Evolutionary conservation across 1,140 invertebrate genomes (phyloP).

Genomic region (Nomia melanderi): DNA sequence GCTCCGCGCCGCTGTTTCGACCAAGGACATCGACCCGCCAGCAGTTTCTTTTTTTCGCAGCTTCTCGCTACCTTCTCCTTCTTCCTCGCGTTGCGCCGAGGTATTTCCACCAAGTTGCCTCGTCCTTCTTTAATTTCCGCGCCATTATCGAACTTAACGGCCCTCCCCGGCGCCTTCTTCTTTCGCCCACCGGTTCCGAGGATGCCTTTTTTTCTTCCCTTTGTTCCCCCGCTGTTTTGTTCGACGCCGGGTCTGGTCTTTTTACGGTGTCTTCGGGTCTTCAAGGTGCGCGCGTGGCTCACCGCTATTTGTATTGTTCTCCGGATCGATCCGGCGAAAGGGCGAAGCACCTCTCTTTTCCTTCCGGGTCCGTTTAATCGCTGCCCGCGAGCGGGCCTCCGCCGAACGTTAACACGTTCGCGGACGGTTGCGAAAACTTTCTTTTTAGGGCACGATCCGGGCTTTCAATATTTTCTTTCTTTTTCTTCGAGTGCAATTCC

Average conservation of each 20-base stretch:
- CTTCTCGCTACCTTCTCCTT: neutral
- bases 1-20: conserved; percentile 44
- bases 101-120: neutral
- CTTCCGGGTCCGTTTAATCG: neutral
- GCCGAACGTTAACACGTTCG: neutral
- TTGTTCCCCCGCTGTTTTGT: too few relatives aligned
- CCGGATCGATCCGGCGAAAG: neutral
- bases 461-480: neutral
- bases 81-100: neutral
- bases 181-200: too few relatives aligned
- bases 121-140: conserved; percentile 23
- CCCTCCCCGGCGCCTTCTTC: neutral
- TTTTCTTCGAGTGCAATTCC: too few relatives aligned
- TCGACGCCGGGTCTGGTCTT: neutral
- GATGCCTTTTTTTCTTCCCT: neutral
- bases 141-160: neutral
- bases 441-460: neutral
- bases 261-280: neutral
- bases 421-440: neutral
- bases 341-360: neutral
- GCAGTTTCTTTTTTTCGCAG: too few relatives aligned
- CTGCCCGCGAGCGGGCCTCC: neutral
- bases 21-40: neutral
- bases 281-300: neutral
- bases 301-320: neutral